Conservation (phyloP, 2,888 invertebrate species). For the Ormyrus pomaceus region DNA sequence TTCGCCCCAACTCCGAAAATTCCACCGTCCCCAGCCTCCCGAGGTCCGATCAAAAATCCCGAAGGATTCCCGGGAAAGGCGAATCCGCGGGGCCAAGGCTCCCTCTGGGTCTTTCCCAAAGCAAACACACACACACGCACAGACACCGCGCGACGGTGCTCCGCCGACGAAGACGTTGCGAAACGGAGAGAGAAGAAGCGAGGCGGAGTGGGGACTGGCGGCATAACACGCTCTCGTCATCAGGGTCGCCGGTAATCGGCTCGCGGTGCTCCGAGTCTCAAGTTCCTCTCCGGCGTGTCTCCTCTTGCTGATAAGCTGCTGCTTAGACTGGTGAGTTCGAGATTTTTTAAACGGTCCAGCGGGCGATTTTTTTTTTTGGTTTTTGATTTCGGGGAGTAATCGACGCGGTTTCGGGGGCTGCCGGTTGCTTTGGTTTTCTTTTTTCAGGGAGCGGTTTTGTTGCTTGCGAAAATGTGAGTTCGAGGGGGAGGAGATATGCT, state of each 20-base stretch:
- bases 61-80: conserved; percentile 25
- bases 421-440: not conserved
- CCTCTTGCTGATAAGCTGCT: not conserved
- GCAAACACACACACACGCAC: not conserved
- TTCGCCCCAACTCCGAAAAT: too few species aligned
- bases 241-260: not conserved
- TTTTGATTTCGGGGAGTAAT: not conserved
- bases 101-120: conserved; percentile 15
- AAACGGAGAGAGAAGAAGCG: not conserved
- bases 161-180: not conserved
- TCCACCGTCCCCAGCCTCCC: too few species aligned
- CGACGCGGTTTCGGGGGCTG: not conserved
- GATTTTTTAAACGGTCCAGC: not conserved
- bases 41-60: not conserved
- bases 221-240: not conserved
- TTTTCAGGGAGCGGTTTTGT: not conserved
- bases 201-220: not conserved
- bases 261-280: not conserved
- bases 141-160: not conserved
- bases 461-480: too few species aligned
- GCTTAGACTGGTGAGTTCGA: not conserved
- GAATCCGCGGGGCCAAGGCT: not conserved
- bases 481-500: too few species aligned
- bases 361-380: not conserved
- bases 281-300: not conserved